These are phyloP conservation scores for Sciurus niger DNA, from an alignment of 2,113 vertebrate genomes.

Conservation along the genomic window DNA sequence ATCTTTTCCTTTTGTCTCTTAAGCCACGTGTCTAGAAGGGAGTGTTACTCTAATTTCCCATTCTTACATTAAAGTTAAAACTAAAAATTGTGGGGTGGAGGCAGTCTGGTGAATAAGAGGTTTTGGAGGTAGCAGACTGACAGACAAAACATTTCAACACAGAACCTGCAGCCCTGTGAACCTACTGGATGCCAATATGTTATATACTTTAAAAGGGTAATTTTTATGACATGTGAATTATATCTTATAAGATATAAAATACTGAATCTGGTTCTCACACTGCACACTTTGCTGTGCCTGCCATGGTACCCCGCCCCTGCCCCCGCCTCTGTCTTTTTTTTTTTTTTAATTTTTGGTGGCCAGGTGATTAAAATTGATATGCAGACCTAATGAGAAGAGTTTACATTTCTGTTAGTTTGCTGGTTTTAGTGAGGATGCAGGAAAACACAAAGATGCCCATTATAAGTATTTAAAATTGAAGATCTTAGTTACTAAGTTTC, in stretches of 20 bases:
- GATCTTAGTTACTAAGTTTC: neutral
- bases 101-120: neutral
- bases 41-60: neutral
- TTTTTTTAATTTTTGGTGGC: neutral
- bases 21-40: neutral
- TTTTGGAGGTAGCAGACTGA: neutral
- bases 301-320: neutral
- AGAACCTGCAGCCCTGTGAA: neutral
- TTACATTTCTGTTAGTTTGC: neutral
- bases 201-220: neutral
- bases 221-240: constrained; percentile 9
- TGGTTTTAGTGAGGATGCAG: neutral
- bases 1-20: neutral
- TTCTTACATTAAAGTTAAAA: constrained; percentile 41
- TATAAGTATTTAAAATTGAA: neutral
- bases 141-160: neutral
- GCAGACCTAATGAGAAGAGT: neutral
- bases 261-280: neutral
- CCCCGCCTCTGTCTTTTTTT: accelerated
- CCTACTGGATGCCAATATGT: neutral
- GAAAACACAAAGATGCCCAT: neutral
- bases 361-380: neutral
- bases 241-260: neutral
- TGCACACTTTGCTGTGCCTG: accelerated
- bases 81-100: neutral